Evolutionary conservation across 2,113 vertebrate genomes (phyloP).

Genomic region (Alosa alosa): DNA sequence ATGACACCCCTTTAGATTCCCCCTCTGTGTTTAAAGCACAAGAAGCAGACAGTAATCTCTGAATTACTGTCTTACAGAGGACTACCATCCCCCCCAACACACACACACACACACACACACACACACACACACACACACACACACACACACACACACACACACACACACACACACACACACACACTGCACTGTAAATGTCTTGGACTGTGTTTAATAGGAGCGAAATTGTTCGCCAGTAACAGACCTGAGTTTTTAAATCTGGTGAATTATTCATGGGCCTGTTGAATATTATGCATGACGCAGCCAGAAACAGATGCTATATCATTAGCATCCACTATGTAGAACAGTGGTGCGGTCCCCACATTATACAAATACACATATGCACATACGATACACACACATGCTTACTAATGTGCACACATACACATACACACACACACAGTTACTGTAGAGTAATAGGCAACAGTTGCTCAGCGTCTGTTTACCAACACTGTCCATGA

Average conservation of each 20-base stretch:
- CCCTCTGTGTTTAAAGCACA: neutral
- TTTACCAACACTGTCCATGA: slow-evolving; percentile 1
- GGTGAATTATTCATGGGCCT: neutral
- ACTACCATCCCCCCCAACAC: neutral
- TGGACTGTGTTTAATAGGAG: neutral
- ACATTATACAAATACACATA: neutral
- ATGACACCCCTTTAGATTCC: neutral
- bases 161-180: neutral
- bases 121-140: neutral
- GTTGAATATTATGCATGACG: neutral
- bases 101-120: neutral
- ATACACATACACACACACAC: neutral
- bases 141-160: slow-evolving; percentile 3
- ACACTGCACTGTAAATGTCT: neutral
- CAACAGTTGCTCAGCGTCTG: neutral
- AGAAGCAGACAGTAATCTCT: neutral
- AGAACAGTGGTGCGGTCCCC: neutral
- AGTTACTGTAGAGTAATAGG: neutral
- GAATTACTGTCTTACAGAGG: neutral
- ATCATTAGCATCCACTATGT: neutral
- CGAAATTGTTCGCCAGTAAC: neutral
- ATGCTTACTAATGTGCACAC: neutral
- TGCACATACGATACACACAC: neutral
- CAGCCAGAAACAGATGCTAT: neutral
- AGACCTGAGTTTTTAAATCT: neutral